phyloP scores from a whole-genome alignment of 1,140 invertebrate species.

The Rhagoletis zephyria region DNA sequence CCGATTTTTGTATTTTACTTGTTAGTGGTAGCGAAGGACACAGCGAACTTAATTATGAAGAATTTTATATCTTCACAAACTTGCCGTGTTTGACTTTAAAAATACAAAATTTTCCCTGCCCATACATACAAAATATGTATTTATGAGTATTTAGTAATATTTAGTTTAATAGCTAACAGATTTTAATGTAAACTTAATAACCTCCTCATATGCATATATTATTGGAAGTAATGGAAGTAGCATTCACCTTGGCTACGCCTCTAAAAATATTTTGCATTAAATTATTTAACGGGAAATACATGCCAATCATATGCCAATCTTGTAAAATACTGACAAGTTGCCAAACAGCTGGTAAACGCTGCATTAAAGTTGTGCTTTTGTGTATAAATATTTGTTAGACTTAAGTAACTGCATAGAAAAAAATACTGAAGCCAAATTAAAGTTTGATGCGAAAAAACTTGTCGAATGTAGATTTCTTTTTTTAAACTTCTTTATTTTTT shows the following conservation, averaged over 20 bases:
- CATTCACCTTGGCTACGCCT: neutral
- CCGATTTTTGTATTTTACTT: neutral
- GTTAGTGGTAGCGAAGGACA: neutral
- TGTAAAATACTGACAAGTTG: neutral
- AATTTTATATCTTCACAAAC: neutral
- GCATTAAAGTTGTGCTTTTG: too few species aligned
- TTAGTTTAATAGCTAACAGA: neutral
- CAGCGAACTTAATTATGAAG: neutral
- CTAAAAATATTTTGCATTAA: slow-evolving; percentile 11
- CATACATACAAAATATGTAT: neutral
- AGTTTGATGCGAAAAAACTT: too few species aligned
- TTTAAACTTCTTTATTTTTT: too few species aligned
- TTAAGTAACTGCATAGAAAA: too few species aligned
- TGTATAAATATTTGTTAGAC: too few species aligned
- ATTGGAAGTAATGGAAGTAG: neutral
- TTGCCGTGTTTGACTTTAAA: neutral
- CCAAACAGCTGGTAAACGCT: neutral
- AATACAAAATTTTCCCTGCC: too few species aligned
- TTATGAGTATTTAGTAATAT: neutral
- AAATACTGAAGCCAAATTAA: too few species aligned
- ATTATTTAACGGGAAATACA: slow-evolving; percentile 43
- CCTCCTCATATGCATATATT: neutral
- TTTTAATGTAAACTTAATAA: neutral
- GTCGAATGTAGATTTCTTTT: too few species aligned
- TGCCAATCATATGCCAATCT: slow-evolving; percentile 44